phyloP scores from a whole-genome alignment of 1,140 invertebrate genomes.

The Cydia fagiglandana region DNA sequence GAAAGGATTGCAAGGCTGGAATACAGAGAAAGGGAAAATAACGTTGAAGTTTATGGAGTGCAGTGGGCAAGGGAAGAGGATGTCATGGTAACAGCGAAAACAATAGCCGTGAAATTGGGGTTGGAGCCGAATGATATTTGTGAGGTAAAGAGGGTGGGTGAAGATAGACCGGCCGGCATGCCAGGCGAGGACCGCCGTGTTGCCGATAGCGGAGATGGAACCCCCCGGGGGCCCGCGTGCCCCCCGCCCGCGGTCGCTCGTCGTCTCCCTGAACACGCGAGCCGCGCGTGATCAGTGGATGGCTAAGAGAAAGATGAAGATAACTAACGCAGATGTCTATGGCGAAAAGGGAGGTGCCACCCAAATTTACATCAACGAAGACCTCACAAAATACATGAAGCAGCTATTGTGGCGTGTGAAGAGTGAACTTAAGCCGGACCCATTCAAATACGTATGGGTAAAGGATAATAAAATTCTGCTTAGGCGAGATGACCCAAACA shows the following conservation, averaged over 20 bases:
- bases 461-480: not conserved
- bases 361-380: not conserved
- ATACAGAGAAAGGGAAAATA: not conserved
- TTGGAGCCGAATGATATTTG: not conserved
- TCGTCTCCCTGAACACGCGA: not conserved
- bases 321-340: not conserved
- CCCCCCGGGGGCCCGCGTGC: not conserved
- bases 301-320: not conserved
- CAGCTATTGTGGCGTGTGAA: not conserved
- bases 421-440: not conserved
- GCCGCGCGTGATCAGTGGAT: not conserved
- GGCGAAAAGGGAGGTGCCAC: not conserved
- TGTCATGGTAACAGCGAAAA: not conserved
- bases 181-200: not conserved
- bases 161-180: not conserved
- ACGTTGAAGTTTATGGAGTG: not conserved
- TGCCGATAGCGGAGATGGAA: conserved; percentile 2
- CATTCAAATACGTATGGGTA: not conserved
- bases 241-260: not conserved
- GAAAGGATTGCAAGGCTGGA: not conserved
- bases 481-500: not conserved
- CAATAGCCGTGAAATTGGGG: not conserved
- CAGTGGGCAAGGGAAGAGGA: not conserved
- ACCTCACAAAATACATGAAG: not conserved
- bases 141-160: not conserved